phyloP scores from a whole-genome alignment of 2,888 invertebrate species.

The Tiliacea citrago region DNA sequence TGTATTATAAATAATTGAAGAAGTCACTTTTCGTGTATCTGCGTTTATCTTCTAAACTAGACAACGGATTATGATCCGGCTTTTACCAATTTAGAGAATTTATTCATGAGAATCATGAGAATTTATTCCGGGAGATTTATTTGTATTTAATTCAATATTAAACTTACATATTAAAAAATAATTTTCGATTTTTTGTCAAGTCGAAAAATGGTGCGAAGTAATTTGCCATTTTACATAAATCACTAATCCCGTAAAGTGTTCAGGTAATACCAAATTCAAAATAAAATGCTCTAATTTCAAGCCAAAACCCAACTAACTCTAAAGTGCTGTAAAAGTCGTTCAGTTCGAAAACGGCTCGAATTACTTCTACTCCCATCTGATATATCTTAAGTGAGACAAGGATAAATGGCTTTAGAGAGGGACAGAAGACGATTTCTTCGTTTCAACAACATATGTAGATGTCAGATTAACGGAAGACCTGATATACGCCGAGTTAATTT shows the following conservation, averaged over 20 bases:
- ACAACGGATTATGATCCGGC: no score
- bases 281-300: slow-evolving; percentile 56
- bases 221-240: not conserved
- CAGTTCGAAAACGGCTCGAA: slow-evolving; percentile 58
- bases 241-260: not conserved
- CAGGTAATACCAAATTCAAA: slow-evolving; percentile 46
- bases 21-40: no score
- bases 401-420: slow-evolving; percentile 66
- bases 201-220: not conserved
- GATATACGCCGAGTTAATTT: slow-evolving; percentile 80
- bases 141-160: no score
- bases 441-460: slow-evolving; percentile 80
- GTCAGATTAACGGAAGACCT: slow-evolving; percentile 80
- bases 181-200: not conserved
- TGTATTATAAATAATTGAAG: no score
- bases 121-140: no score
- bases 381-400: slow-evolving; percentile 68
- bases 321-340: slow-evolving; percentile 64
- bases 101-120: no score
- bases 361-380: slow-evolving; percentile 65
- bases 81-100: no score
- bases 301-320: slow-evolving; percentile 56
- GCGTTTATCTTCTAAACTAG: no score
- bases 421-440: slow-evolving; percentile 70
- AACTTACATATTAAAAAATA: no score